Base-by-base conservation (phyloP, 2,888 invertebrate genomes). In the Adelognathus sp. region DNA sequence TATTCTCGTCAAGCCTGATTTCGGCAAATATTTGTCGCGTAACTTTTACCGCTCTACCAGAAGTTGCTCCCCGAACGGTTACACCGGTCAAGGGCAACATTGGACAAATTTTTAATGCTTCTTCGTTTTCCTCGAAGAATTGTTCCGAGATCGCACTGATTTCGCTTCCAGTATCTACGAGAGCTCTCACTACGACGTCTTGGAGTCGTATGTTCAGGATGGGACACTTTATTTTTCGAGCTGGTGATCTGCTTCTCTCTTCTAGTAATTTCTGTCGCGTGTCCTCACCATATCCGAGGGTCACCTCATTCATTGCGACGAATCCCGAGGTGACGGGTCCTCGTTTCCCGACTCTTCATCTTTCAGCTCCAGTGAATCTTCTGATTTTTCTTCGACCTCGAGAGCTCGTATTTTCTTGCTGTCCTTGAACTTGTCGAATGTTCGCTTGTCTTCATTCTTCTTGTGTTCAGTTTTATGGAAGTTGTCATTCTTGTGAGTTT, bases 91-190 rank as follows among this genome's bases (percentile, higher is more conserved):
- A n/a, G n/a, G n/a, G n/a, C 0, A 69, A 9, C 0, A 14, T 4
- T 0, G 71, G 61, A 4, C 71, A 71, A 2, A 4, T 14, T 4
- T 2, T 3, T 3, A 71, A 18, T 9, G 0, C 7, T 21, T n/a
- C 7, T 14, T 44, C 3, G 6, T 44, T 44, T 6, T 31, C 1
- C 0, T 6, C 3, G 4, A 18, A 29, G 11, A 71, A 71, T 4
- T 61, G n/a, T n/a, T n/a, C n/a, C n/a, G n/a, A n/a, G n/a, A n/a
- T n/a, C n/a, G n/a, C n/a, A n/a, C n/a, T n/a, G n/a, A 60, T 33
- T 11, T 71, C 52, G n/a, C 61, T 71, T 5, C 54, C 63, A 1
- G 71, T 71, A 11, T 71, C 71, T 0, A 63, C 29, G 1, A 63
- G 24, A 0, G 61, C 71, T 0, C 14, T 16, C 0, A 60, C 31